Evolutionary conservation across 2,888 invertebrate species (phyloP).

Genomic region (Anorthoa munda): DNA sequence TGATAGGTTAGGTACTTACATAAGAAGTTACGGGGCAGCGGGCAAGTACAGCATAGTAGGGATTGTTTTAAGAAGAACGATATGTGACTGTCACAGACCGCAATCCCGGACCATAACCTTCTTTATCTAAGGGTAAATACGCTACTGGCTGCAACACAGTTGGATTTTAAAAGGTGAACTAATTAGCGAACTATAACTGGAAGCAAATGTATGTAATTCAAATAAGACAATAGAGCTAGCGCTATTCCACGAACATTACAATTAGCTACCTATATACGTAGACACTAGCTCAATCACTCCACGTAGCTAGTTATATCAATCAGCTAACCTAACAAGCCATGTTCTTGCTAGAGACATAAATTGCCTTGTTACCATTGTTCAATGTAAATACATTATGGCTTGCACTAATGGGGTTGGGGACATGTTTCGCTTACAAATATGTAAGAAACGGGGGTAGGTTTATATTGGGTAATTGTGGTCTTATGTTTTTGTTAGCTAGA

Average conservation of each 20-base stretch:
- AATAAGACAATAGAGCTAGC: constrained; percentile 19
- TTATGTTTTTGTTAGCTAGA: too few species aligned
- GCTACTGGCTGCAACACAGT: neutral
- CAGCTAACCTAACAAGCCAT: constrained; percentile 15
- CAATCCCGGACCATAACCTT: too few species aligned
- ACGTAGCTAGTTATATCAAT: constrained; percentile 14
- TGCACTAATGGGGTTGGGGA: constrained; percentile 6
- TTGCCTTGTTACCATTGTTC: constrained; percentile 36
- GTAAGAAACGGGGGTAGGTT: neutral
- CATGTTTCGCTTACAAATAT: neutral
- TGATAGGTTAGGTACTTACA: too few species aligned
- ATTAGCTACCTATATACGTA: constrained; percentile 7
- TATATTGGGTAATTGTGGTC: neutral
- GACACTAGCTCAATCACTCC: neutral
- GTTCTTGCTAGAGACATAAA: constrained; percentile 25
- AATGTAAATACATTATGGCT: constrained; percentile 6
- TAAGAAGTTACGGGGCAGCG: too few species aligned
- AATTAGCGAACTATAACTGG: neutral
- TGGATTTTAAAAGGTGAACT: neutral
- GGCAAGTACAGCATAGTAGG: too few species aligned
- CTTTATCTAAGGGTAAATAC: too few species aligned
- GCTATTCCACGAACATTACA: neutral
- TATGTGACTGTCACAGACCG: too few species aligned
- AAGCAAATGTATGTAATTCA: neutral
- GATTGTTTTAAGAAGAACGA: too few species aligned